Conservation (phyloP, 2,888 invertebrate species). For the Chrysopilus asiliformis region DNA sequence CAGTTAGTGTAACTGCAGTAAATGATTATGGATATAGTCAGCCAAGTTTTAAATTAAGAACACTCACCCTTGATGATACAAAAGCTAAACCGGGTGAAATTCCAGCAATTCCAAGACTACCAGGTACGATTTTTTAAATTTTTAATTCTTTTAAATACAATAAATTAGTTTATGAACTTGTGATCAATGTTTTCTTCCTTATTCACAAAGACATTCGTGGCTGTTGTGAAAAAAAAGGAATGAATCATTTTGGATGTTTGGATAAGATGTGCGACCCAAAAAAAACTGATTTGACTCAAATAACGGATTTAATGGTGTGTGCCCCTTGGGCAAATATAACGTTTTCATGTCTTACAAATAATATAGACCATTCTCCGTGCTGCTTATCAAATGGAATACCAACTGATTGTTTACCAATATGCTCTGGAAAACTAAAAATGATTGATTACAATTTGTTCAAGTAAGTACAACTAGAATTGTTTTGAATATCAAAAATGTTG, state of each 20-base stretch:
- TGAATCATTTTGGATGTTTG: constrained; percentile 59
- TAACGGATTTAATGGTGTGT: constrained; percentile 75
- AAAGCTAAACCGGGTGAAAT: constrained; percentile 44
- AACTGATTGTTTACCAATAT: constrained; percentile 58
- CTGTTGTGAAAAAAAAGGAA: constrained; percentile 58
- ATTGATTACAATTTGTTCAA: constrained; percentile 72
- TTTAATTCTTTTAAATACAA: background rate
- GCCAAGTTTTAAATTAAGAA: constrained; percentile 58
- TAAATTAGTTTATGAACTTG: too few species aligned
- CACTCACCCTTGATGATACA: constrained; percentile 54
- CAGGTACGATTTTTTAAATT: constrained; percentile 24
- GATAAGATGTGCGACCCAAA: constrained; percentile 69
- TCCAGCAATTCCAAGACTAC: constrained; percentile 52
- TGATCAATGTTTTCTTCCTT: too few species aligned
- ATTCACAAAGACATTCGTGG: constrained; percentile 53
- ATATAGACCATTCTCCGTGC: constrained; percentile 69
- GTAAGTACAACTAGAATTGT: constrained; percentile 39
- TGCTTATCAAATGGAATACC: constrained; percentile 64
- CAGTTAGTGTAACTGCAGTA: constrained; percentile 56
- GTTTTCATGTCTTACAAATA: constrained; percentile 66
- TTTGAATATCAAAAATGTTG: background rate
- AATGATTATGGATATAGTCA: constrained; percentile 66
- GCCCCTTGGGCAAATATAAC: constrained; percentile 76
- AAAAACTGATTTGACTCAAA: constrained; percentile 35
- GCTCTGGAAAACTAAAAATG: constrained; percentile 64